Conservation (phyloP, 2,113 vertebrate genomes). For the Collichthys lucidus region DNA sequence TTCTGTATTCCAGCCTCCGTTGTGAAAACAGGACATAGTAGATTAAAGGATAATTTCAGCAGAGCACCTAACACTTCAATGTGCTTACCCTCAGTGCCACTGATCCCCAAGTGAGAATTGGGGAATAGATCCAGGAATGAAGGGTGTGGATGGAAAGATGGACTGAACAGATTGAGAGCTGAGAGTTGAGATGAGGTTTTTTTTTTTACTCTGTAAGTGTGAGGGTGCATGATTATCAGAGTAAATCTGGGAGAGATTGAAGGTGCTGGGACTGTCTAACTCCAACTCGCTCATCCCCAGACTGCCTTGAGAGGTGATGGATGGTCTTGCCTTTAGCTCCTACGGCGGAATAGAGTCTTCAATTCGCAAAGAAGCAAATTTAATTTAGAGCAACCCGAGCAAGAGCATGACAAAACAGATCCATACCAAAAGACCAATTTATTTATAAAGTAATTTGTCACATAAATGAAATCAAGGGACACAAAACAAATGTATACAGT, state of each 20-base stretch:
- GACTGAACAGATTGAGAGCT: neutral
- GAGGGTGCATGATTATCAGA: conserved; percentile 34
- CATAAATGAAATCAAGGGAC: conserved; percentile 1
- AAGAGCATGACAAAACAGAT: neutral
- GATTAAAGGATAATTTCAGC: conserved; percentile 44
- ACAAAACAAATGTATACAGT: neutral
- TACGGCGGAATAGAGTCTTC: conserved; percentile 12
- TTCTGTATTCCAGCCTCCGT: neutral
- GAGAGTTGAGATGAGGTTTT: conserved; percentile 47
- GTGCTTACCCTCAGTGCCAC: conserved; percentile 4
- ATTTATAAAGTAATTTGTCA: conserved; percentile 23
- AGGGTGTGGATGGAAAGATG: conserved; percentile 9
- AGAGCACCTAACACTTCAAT: neutral
- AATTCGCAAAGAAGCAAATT: conserved; percentile 24
- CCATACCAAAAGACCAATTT: neutral
- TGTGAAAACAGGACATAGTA: conserved; percentile 17
- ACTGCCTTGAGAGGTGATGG: conserved; percentile 46
- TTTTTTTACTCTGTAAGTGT: conserved; percentile 5
- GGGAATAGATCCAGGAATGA: conserved; percentile 23
- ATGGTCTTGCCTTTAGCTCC: conserved; percentile 17
- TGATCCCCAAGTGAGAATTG: neutral
- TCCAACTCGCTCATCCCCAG: conserved; percentile 1
- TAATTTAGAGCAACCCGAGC: conserved; percentile 17
- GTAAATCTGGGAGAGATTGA: conserved; percentile 46
- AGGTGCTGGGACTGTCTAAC: conserved; percentile 7